These are phyloP conservation scores for Campylorhamphus procurvoides DNA, from an alignment of 2,113 vertebrate genomes.

Conservation along the genomic window DNA sequence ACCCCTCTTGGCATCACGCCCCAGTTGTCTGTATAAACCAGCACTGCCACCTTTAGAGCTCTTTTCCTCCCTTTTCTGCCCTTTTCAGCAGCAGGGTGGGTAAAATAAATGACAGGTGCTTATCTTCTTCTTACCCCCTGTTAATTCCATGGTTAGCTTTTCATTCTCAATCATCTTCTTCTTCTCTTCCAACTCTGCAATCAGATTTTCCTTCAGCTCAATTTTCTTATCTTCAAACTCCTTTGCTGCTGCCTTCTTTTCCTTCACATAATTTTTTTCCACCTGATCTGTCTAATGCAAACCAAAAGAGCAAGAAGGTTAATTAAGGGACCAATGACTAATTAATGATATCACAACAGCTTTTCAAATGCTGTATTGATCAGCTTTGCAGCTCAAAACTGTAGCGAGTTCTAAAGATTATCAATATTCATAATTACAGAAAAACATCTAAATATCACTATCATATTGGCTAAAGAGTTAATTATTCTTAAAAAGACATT, in stretches of 20 bases:
- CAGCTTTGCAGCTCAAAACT: background rate
- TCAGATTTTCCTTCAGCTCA: slow-evolving; percentile 95
- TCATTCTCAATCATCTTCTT: slow-evolving; percentile 99
- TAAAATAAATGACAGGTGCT: background rate
- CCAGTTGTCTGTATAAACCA: background rate
- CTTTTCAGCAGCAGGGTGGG: background rate
- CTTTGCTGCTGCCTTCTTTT: slow-evolving; percentile 97
- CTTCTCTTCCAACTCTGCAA: slow-evolving; percentile 96
- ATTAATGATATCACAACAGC: background rate
- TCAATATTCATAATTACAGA: background rate
- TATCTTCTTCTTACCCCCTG: slow-evolving; percentile 82
- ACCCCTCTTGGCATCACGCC: background rate
- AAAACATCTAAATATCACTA: background rate
- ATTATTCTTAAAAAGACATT: background rate
- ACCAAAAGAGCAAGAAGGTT: background rate
- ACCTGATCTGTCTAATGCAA: slow-evolving; percentile 93
- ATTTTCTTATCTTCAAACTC: slow-evolving; percentile 99
- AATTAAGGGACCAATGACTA: background rate
- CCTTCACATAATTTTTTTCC: slow-evolving; percentile 96
- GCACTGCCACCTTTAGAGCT: background rate
- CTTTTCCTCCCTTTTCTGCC: background rate
- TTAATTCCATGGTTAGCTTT: slow-evolving; percentile 98
- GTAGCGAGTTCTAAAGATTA: background rate
- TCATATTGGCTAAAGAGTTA: background rate
- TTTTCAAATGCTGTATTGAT: background rate